phyloP scores from a whole-genome alignment of 2,113 vertebrate species.

The Amphilophus citrinellus region DNA sequence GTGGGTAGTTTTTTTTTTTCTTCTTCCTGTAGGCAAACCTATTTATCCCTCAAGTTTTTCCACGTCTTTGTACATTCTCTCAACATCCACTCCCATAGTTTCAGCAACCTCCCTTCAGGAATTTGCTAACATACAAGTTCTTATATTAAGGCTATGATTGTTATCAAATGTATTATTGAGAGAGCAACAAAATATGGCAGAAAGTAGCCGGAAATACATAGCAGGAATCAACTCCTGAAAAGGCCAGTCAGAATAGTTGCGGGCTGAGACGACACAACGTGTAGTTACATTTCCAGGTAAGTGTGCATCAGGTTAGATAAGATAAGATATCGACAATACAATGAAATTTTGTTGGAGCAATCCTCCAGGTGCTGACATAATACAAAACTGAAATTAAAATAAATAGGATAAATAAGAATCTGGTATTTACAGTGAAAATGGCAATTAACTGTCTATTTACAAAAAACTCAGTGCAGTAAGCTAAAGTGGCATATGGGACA shows the following conservation, averaged over 20 bases:
- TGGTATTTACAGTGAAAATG: too few species aligned
- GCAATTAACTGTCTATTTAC: too few species aligned
- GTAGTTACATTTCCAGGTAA: background rate
- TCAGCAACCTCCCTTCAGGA: background rate
- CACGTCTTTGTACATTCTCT: slow-evolving; percentile 5
- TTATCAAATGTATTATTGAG: background rate
- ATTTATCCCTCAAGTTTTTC: slow-evolving; percentile 1
- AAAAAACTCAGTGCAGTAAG: too few species aligned
- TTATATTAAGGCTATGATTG: background rate
- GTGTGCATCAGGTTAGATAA: background rate
- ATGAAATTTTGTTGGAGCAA: too few species aligned
- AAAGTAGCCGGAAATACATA: background rate
- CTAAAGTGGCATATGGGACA: too few species aligned
- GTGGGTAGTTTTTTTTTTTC: background rate
- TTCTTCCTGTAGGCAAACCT: background rate
- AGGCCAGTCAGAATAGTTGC: background rate
- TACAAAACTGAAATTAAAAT: too few species aligned
- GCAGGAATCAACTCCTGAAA: background rate
- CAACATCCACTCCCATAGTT: background rate
- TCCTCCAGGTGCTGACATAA: too few species aligned
- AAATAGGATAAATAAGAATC: too few species aligned
- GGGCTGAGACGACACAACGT: background rate
- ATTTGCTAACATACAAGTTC: background rate
- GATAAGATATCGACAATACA: too few species aligned
- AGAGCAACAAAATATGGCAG: background rate